Conservation (phyloP, 2,113 vertebrate genomes). For the Xenus cinereus region DNA sequence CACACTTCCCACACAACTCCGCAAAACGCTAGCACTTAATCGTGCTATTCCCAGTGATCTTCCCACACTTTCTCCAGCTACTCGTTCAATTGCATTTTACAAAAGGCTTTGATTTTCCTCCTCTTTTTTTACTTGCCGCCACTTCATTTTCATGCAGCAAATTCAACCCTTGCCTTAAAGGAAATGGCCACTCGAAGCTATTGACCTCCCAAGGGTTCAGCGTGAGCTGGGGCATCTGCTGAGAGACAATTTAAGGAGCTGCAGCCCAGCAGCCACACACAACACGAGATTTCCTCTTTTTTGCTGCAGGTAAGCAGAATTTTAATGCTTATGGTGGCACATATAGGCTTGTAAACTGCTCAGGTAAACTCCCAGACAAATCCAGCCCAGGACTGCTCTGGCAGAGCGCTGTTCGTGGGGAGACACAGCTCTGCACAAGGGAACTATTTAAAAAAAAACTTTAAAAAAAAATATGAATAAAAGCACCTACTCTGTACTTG, state of each 20-base stretch:
- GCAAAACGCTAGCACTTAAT: neutral
- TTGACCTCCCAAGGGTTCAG: neutral
- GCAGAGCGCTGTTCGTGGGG: neutral
- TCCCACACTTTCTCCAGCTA: neutral
- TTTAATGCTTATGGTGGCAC: neutral
- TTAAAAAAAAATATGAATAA: neutral
- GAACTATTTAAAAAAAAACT: too few relatives aligned
- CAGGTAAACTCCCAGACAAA: neutral
- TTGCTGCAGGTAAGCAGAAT: neutral
- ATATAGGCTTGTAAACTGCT: neutral
- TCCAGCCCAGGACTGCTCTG: neutral
- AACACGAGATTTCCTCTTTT: neutral
- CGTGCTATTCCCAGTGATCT: neutral
- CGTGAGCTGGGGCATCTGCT: neutral
- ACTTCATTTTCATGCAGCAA: neutral
- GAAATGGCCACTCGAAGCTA: neutral
- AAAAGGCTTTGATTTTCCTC: neutral
- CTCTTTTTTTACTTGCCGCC: accelerated
- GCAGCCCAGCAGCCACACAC: neutral
- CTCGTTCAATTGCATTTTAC: neutral
- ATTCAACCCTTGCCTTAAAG: neutral
- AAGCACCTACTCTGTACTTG: neutral
- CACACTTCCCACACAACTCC: neutral
- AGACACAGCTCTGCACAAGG: neutral
- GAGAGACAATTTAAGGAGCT: neutral